phyloP scores from a whole-genome alignment of 2,797 vertebrate species.

The Peromyscus nudipes region DNA sequence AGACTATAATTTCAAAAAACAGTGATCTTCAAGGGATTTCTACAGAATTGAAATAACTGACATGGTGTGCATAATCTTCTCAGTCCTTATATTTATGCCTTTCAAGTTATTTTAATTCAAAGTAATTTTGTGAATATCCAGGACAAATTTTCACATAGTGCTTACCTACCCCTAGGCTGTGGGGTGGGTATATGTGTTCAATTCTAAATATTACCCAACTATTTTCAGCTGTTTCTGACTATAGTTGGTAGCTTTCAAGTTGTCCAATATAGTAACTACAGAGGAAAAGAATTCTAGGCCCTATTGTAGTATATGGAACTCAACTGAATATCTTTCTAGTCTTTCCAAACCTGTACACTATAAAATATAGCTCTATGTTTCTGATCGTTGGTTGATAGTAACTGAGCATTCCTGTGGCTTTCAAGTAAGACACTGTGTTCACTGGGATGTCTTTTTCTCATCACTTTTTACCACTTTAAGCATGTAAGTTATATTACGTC shows the following conservation, averaged over 20 bases:
- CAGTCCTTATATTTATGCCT: too few species aligned
- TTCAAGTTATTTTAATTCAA: not conserved
- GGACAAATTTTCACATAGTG: not conserved
- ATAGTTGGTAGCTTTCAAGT: not conserved
- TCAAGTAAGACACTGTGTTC: not conserved
- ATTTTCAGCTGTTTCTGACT: not conserved
- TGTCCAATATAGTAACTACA: not conserved
- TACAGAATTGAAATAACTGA: not conserved
- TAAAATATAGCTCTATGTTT: not conserved
- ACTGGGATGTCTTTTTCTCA: too few species aligned
- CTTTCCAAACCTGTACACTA: not conserved
- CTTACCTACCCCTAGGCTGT: not conserved
- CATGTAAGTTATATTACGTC: not conserved
- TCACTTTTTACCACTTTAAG: not conserved
- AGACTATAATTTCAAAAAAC: not conserved
- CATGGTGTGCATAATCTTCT: not conserved
- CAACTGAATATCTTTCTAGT: not conserved
- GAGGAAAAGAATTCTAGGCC: not conserved
- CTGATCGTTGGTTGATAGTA: not conserved
- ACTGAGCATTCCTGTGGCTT: not conserved
- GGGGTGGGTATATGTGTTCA: not conserved
- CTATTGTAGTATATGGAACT: not conserved
- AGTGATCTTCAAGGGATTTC: not conserved
- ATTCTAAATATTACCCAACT: not conserved
- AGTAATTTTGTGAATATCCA: not conserved